phyloP scores from a whole-genome alignment of 53 echinoderm and acorn worm species.

The Henricia sp. region DNA sequence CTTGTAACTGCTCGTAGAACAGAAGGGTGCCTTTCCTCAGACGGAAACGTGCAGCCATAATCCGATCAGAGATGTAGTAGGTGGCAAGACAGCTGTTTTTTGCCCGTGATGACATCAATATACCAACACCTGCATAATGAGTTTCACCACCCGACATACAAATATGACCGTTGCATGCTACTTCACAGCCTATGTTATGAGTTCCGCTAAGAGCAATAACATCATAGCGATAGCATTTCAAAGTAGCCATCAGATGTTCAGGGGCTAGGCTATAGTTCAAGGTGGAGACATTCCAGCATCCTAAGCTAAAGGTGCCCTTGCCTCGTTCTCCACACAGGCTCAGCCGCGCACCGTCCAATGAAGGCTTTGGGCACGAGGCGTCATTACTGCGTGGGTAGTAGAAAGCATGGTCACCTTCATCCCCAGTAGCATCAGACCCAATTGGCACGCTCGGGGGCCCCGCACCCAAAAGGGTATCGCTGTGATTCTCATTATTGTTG shows the following conservation, averaged over 20 bases:
- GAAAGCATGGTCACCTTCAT: background rate
- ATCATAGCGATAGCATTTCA: conserved; percentile 20
- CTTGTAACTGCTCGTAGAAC: conserved; percentile 29
- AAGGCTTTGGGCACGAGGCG: conserved; percentile 13
- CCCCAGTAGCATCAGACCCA: conserved; percentile 21
- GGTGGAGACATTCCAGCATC: conserved; percentile 20
- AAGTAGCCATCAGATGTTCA: background rate
- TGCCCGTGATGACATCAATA: conserved; percentile 21
- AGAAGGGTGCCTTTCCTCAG: background rate
- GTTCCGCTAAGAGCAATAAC: conserved; percentile 11
- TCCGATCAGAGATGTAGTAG: conserved; percentile 29
- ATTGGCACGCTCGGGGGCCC: background rate
- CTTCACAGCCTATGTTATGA: conserved; percentile 15
- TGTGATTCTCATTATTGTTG: background rate
- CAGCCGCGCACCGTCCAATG: conserved; percentile 25
- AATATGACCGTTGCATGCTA: conserved; percentile 4
- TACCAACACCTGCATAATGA: too few species aligned
- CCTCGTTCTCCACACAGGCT: conserved; percentile 1
- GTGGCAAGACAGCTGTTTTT: conserved; percentile 11
- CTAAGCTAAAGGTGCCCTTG: conserved; percentile 13
- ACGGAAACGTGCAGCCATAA: conserved; percentile 39
- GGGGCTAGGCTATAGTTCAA: conserved; percentile 19
- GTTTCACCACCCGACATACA: conserved; percentile 16
- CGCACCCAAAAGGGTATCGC: background rate
- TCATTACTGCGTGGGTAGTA: conserved; percentile 23